phyloP scores from a whole-genome alignment of 2,797 vertebrate genomes.

The Uromys caudimaculatus region DNA sequence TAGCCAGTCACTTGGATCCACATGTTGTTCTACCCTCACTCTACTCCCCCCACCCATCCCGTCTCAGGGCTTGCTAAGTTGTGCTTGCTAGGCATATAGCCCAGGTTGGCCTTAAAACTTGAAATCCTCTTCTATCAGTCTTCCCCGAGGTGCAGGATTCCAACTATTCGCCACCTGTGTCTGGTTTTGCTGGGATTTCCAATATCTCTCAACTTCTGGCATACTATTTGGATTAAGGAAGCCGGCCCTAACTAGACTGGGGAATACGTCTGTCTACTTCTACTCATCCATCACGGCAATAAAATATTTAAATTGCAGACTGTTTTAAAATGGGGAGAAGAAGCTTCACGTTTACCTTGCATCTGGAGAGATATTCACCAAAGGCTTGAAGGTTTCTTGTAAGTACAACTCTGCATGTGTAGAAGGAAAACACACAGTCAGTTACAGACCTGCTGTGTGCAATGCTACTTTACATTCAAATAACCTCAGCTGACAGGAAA shows the following conservation, averaged over 20 bases:
- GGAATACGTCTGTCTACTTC: not conserved
- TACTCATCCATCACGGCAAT: not conserved
- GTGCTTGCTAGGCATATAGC: not conserved
- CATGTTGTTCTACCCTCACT: not conserved
- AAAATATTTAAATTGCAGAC: not conserved
- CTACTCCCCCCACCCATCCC: too few relatives aligned
- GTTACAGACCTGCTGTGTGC: conserved; percentile 8
- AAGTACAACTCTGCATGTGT: conserved; percentile 94
- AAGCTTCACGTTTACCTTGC: conserved; percentile 91
- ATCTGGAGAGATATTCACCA: conserved; percentile 98
- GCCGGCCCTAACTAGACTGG: not conserved
- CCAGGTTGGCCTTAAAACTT: not conserved
- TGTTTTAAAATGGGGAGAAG: conserved; percentile 58
- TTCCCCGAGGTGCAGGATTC: not conserved
- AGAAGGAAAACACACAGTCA: conserved; percentile 80
- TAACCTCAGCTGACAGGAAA: not conserved
- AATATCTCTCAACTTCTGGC: not conserved
- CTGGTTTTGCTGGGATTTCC: not conserved
- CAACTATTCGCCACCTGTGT: not conserved
- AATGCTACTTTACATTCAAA: conserved; percentile 42
- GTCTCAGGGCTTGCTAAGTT: not conserved
- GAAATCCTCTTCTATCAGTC: not conserved
- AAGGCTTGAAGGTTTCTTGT: conserved; percentile 94
- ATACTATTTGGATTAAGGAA: not conserved
- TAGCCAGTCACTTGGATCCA: not conserved